These are phyloP conservation scores for Taenioides sp. DNA, from an alignment of 2,797 vertebrate species.

Conservation along the genomic window DNA sequence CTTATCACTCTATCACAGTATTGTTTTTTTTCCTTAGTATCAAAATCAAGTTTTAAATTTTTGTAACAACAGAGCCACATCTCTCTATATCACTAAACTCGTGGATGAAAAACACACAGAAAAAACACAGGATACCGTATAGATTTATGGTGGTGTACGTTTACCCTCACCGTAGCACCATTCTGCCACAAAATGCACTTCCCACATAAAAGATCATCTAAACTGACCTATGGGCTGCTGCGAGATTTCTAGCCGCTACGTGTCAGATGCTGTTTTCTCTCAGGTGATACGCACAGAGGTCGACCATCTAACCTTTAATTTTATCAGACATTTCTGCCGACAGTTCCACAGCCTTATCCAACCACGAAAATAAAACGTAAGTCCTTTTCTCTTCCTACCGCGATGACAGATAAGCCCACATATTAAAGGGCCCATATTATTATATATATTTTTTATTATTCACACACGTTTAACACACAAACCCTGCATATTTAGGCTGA, in stretches of 20 bases:
- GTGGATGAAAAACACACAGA: neutral
- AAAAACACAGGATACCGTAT: neutral
- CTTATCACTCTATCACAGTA: too few relatives aligned
- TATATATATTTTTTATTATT: too few relatives aligned
- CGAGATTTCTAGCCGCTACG: neutral
- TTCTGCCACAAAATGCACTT: constrained; percentile 6
- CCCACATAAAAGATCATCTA: constrained; percentile 5
- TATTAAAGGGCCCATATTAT: neutral
- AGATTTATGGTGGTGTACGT: neutral
- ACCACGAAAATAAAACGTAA: constrained; percentile 11
- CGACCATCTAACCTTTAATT: constrained; percentile 22
- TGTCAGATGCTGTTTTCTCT: constrained; percentile 5
- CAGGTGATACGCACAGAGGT: constrained; percentile 6
- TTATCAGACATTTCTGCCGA: neutral
- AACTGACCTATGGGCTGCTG: constrained; percentile 3
- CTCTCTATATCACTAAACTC: neutral
- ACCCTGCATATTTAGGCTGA: too few relatives aligned
- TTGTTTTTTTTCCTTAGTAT: neutral
- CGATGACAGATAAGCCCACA: neutral
- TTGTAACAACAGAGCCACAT: neutral
- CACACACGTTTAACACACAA: too few relatives aligned
- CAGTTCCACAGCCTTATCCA: constrained; percentile 6
- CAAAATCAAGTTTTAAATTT: neutral
- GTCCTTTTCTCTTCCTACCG: neutral
- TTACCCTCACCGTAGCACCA: constrained; percentile 4